Evolutionary conservation across 1,140 invertebrate species (phyloP).

Genomic region (Cyclargus thomasi): DNA sequence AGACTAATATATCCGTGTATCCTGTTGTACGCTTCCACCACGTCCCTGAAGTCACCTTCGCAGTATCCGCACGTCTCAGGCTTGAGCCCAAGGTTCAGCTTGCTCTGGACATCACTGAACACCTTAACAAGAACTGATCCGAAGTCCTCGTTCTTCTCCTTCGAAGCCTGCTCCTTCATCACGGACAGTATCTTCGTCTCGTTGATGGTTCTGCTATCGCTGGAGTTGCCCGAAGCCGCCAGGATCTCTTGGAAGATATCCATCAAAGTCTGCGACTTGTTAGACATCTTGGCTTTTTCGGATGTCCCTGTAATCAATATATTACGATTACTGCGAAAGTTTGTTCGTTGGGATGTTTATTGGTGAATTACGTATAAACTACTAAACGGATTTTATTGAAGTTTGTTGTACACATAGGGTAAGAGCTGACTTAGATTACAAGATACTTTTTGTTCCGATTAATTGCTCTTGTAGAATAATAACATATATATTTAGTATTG

Average conservation of each 20-base stretch:
- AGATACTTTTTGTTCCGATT: too few species aligned
- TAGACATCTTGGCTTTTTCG: constrained; percentile 38
- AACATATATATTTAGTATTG: too few species aligned
- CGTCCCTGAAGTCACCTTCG: constrained; percentile 55
- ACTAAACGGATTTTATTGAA: too few species aligned
- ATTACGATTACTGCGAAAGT: too few species aligned
- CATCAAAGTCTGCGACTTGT: constrained; percentile 54
- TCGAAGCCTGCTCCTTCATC: constrained; percentile 48
- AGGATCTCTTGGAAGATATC: constrained; percentile 64
- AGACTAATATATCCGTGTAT: constrained; percentile 67
- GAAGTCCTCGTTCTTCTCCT: constrained; percentile 41
- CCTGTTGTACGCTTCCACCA: constrained; percentile 53
- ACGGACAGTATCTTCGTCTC: constrained; percentile 53
- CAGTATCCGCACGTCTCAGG: constrained; percentile 57
- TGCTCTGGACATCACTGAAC: constrained; percentile 49
- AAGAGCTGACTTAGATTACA: too few species aligned
- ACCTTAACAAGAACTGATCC: constrained; percentile 51
- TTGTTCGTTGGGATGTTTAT: too few species aligned
- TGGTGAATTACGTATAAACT: too few species aligned
- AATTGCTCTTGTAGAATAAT: too few species aligned
- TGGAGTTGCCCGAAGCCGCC: constrained; percentile 52
- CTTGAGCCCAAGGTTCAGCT: constrained; percentile 46
- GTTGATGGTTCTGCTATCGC: constrained; percentile 46
- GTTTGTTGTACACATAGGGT: too few species aligned
- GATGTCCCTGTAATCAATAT: too few species aligned